These are phyloP conservation scores for Nanorana parkeri DNA, from an alignment of 2,113 vertebrate genomes.

Conservation along the genomic window DNA sequence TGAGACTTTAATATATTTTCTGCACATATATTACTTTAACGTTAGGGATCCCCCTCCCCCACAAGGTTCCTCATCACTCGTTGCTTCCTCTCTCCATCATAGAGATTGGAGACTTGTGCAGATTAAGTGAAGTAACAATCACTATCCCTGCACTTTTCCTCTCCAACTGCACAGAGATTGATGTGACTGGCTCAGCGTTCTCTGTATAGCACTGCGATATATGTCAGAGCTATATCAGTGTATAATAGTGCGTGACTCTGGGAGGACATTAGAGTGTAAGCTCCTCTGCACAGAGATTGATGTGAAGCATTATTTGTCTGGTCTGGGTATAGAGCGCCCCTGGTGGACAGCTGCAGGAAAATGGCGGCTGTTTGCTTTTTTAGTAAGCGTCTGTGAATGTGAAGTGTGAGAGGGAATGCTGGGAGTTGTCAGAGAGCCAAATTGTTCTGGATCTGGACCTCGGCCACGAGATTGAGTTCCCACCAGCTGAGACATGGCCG, in stretches of 20 bases:
- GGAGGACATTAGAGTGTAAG: too few species aligned
- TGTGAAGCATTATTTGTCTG: too few species aligned
- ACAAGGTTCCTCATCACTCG: too few species aligned
- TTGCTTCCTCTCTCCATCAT: background rate
- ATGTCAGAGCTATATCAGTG: too few species aligned
- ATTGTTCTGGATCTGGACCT: background rate
- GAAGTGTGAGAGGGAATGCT: background rate
- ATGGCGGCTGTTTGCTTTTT: background rate
- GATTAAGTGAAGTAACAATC: background rate
- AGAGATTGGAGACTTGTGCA: background rate
- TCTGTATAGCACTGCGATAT: too few species aligned
- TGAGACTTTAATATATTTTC: too few species aligned
- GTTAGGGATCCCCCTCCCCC: too few species aligned
- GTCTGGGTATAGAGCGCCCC: too few species aligned
- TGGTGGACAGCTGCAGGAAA: background rate
- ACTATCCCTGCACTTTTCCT: background rate
- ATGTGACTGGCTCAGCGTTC: too few species aligned
- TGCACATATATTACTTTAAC: too few species aligned
- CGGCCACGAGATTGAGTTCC: constrained; percentile 29
- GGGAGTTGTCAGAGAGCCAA: background rate
- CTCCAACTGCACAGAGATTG: background rate
- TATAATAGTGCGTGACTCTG: too few species aligned
- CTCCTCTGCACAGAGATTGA: too few species aligned
- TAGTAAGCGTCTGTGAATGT: background rate
- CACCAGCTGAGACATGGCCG: constrained; percentile 14